A percentile compares a stretch with the other conserved stretches of the same genome.
Conservation (phyloP, 2,888 invertebrate species). For the Dilophus febrilis region DNA sequence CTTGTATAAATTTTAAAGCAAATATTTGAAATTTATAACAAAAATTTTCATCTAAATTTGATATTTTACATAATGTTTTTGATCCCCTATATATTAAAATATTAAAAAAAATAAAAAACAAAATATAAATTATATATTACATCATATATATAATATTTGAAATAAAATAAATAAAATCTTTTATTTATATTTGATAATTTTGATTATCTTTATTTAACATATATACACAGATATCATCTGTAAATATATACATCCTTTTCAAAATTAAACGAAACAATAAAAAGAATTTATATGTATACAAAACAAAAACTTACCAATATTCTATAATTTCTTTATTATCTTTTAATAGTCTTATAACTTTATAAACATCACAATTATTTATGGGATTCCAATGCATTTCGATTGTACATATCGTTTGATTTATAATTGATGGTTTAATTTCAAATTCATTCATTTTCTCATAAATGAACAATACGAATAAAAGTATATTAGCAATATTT, state of each 20-base stretch:
- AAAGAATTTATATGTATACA: no score
- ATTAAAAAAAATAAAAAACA: neutral
- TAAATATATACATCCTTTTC: no score
- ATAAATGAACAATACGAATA: no score
- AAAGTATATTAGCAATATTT: no score
- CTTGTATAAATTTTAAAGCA: constrained; percentile 15
- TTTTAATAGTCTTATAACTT: constrained; percentile 22
- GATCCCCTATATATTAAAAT: constrained; percentile 1
- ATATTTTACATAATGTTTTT: constrained; percentile 10
- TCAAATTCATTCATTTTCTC: no score
- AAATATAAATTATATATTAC: neutral
- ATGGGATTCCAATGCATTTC: constrained; percentile 21
- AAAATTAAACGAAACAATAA: no score
- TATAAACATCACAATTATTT: constrained; percentile 19
- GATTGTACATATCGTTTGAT: constrained; percentile 20
- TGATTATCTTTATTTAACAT: no score
- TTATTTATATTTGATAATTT: no score
- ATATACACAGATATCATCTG: no score
- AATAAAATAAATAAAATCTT: no score
- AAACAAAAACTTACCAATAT: constrained; percentile 18
- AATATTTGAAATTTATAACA: constrained; percentile 21
- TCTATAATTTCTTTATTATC: constrained; percentile 21
- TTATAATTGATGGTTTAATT: constrained; percentile 13
- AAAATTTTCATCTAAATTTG: constrained; percentile 25
- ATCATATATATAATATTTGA: no score